Evolutionary conservation across 2,113 vertebrate species (phyloP).

Genomic region (Grus americana): DNA sequence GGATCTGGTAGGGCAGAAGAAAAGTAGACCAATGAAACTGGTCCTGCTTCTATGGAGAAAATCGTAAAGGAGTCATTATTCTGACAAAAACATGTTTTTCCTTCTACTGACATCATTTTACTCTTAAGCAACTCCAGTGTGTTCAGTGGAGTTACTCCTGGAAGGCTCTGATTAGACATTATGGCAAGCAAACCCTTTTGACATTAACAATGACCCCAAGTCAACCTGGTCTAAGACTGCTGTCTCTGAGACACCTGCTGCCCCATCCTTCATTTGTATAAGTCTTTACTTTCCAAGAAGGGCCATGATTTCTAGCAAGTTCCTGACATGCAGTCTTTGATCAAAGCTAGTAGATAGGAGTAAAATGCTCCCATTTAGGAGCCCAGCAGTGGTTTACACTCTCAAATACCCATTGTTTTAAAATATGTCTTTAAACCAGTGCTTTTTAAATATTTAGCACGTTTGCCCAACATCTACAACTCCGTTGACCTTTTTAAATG

Average conservation of each 20-base stretch:
- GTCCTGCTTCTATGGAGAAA: neutral
- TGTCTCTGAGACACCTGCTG: neutral
- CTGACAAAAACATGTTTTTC: neutral
- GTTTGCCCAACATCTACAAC: neutral
- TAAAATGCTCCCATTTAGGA: neutral
- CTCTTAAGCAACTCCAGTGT: neutral
- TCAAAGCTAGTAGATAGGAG: neutral
- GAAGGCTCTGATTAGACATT: neutral
- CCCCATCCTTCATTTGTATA: neutral
- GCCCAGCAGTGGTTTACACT: neutral
- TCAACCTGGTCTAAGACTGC: neutral
- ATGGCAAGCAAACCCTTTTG: neutral
- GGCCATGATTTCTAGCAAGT: neutral
- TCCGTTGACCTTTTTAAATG: neutral
- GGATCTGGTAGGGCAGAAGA: neutral
- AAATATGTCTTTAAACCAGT: neutral
- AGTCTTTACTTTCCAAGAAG: neutral
- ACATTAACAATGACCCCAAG: neutral
- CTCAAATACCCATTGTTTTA: neutral
- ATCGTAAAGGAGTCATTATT: neutral
- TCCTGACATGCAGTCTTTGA: neutral
- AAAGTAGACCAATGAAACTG: neutral
- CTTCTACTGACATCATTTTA: neutral
- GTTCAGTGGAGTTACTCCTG: neutral
- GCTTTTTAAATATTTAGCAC: neutral